Percentiles rank a stretch among this genome's conserved stretches.
These are phyloP conservation scores for Apamea monoglypha DNA, from an alignment of 2,888 invertebrate species.

Conservation along the genomic window DNA sequence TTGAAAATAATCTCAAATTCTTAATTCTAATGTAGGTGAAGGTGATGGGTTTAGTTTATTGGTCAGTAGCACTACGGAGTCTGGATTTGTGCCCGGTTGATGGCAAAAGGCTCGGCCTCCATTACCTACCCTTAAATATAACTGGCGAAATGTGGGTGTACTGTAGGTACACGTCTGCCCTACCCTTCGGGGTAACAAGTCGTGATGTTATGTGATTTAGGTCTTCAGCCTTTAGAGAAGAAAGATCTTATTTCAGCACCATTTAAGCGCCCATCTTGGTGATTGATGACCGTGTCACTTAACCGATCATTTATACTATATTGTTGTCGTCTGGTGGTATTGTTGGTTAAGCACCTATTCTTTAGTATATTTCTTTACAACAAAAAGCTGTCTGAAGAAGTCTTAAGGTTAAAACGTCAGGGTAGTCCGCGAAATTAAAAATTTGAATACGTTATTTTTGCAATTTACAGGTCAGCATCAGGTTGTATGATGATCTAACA, in stretches of 20 bases:
- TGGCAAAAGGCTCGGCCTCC: not conserved
- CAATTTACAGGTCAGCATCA: not conserved
- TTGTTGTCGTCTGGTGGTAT: not conserved
- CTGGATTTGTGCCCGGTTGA: not conserved
- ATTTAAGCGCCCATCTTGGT: conserved; percentile 8
- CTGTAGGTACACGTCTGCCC: not conserved
- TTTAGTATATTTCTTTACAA: not conserved
- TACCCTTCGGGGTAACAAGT: not conserved
- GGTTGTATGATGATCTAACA: not conserved
- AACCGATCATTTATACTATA: conserved; percentile 10
- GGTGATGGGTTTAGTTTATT: not conserved
- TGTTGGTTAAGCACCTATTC: conserved; percentile 9
- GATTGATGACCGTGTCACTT: conserved; percentile 28
- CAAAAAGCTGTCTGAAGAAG: not conserved
- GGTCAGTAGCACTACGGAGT: not conserved
- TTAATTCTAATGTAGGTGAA: too few species aligned
- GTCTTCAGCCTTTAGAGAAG: not conserved
- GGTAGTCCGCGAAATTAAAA: not conserved
- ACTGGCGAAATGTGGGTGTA: not conserved
- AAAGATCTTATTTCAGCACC: not conserved
- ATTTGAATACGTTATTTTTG: not conserved
- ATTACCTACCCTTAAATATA: not conserved
- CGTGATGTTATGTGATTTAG: not conserved
- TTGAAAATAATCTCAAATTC: not conserved
- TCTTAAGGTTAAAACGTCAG: not conserved